phyloP scores from a whole-genome alignment of 2,797 vertebrate genomes.

The Champsocephalus esox region DNA sequence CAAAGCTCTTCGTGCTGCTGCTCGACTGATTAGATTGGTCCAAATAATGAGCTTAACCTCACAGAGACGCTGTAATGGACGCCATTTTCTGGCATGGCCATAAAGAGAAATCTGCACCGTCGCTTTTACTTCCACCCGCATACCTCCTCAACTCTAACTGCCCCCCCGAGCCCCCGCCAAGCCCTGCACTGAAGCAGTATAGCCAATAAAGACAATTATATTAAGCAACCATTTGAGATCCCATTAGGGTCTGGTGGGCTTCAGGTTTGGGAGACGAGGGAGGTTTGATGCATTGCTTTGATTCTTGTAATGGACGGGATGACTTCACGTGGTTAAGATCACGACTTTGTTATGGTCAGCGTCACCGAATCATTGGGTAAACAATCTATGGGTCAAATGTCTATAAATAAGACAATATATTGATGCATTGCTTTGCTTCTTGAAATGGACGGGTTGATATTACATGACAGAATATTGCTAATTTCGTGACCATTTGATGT shows the following conservation, averaged over 20 bases:
- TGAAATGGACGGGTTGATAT: no score
- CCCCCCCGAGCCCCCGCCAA: conserved; percentile 35
- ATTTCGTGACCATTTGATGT: no score
- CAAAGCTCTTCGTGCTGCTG: conserved; percentile 51
- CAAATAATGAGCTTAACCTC: conserved; percentile 81
- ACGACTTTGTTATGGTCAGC: conserved; percentile 38
- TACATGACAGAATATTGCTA: no score
- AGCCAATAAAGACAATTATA: conserved; percentile 75
- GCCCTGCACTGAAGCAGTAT: conserved; percentile 53
- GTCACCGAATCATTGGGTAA: conserved; percentile 3
- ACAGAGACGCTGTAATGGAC: conserved; percentile 73
- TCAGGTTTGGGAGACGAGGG: conserved; percentile 41
- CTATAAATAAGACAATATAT: no score
- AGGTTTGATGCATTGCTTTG: conserved; percentile 55
- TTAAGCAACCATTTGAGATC: conserved; percentile 72
- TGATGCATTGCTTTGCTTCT: no score
- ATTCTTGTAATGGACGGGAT: conserved; percentile 46
- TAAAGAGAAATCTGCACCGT: conserved; percentile 73
- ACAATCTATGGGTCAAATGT: no score
- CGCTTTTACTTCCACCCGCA: conserved; percentile 64
- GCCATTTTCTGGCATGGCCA: conserved; percentile 70
- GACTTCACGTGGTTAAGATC: conserved; percentile 48
- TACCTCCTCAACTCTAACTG: conserved; percentile 53
- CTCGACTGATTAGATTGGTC: conserved; percentile 76
- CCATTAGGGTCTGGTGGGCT: conserved; percentile 62